Base-by-base conservation (phyloP, 2,888 invertebrate species). In the Halictus quadricinctus region DNA sequence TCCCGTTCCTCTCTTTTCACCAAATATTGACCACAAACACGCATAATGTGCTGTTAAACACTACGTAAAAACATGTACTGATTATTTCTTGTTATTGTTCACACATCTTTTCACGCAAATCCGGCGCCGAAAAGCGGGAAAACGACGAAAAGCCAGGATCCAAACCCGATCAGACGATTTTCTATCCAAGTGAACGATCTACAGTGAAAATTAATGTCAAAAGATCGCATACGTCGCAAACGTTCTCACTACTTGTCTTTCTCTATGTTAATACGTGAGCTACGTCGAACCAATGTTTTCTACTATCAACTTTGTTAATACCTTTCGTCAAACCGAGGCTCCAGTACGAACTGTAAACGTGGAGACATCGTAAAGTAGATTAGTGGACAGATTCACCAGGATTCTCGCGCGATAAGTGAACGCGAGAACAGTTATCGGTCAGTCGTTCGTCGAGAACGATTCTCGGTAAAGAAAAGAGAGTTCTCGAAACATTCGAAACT, bases 281-380 rank as follows among this genome's bases (percentile, higher is more conserved):
- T 89, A 89, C 81, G 50, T 89, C 82, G 81, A 86, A 86, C 89
- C 84, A 85, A 83, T 88, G 81, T 78, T 64, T 64, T 88, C 76
- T 88, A 90, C 82, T 88, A 87, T 89, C 83, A 83, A 87, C 66
- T 84, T 89, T 79, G 74, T 83, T 83, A 87, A 83, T 93, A 93
- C 91, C 92, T 93, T 91, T 90, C 84, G 78, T 91, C 79, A 89
- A 88, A 87, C 88, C 87, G 87, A 91, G 85, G 87, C 87, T 90
- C 90, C 91, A 84, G 91, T 85, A 88, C 86, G 81, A 91, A 91
- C 92, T 93, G 92, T 83, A 93, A 93, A 91, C 89, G 91, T 92
- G 87, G 89, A 90, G 88, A 90, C 76, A 90, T 84, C 87, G 83
- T 91, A 82, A 92, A 92, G 88, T 92, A 83, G 46, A 90, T 89